Percentiles rank a stretch among this genome's conserved stretches.
Conservation (phyloP, 2,888 invertebrate species). For the Keiferia lycopersicella region DNA sequence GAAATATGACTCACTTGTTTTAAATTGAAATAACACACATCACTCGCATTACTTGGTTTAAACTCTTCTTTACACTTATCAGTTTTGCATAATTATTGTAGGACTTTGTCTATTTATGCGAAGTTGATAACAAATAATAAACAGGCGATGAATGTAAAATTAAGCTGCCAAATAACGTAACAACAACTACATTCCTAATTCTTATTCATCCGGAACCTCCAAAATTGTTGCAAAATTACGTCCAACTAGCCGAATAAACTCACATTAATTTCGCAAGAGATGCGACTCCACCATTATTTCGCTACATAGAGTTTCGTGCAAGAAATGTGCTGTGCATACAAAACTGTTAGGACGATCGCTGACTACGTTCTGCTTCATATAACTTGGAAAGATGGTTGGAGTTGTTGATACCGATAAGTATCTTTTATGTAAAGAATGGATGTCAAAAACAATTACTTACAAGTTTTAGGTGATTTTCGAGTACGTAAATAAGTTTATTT, state of each 20-base stretch:
- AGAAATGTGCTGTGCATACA: constrained; percentile 27
- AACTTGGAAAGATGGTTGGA: background rate
- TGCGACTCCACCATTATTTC: constrained; percentile 23
- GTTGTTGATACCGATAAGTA: background rate
- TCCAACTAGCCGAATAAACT: constrained; percentile 19
- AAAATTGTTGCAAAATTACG: constrained; percentile 18
- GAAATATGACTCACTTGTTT: too few species aligned
- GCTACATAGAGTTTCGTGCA: constrained; percentile 24
- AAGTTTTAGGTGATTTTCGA: too few species aligned
- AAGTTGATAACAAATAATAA: too few species aligned
- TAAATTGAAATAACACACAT: too few species aligned
- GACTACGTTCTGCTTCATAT: constrained; percentile 2
- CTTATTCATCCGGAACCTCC: constrained; percentile 24
- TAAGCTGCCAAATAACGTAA: background rate
- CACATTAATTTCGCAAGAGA: constrained; percentile 10
- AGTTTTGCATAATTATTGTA: too few species aligned
- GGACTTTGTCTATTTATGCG: too few species aligned
- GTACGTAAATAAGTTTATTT: too few species aligned
- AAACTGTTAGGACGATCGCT: constrained; percentile 12
- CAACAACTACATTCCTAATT: background rate
- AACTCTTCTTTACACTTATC: too few species aligned
- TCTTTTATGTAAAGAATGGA: background rate
- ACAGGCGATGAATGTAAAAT: background rate
- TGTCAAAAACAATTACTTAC: too few species aligned
- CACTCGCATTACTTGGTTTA: too few species aligned